Conservation (phyloP, 2,113 vertebrate genomes). For the Podiceps cristatus region DNA sequence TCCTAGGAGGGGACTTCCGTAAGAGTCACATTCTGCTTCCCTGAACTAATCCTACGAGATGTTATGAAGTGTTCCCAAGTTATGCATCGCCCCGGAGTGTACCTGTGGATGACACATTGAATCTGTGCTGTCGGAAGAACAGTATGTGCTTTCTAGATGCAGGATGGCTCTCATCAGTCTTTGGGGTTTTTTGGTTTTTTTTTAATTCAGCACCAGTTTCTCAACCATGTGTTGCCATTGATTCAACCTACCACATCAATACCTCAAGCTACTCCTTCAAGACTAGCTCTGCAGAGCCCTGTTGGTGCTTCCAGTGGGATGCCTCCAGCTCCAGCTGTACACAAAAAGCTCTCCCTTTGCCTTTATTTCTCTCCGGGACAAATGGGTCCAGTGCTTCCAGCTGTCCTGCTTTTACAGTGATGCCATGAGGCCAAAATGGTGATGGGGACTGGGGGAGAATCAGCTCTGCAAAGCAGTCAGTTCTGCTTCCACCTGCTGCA, state of each 20-base stretch:
- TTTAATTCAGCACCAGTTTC: not conserved
- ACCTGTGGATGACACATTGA: not conserved
- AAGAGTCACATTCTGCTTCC: not conserved
- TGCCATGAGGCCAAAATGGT: not conserved
- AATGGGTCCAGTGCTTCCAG: not conserved
- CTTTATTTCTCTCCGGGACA: not conserved
- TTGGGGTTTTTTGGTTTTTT: not conserved
- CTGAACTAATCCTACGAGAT: not conserved
- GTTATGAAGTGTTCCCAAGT: not conserved
- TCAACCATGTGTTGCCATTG: not conserved
- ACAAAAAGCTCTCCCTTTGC: not conserved
- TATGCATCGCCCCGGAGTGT: not conserved
- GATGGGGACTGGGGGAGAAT: too few relatives aligned
- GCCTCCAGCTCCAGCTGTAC: not conserved
- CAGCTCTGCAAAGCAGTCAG: not conserved
- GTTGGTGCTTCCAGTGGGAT: not conserved
- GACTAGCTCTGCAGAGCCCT: not conserved
- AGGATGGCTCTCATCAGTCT: not conserved
- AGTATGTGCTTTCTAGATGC: not conserved
- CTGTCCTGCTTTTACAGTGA: not conserved
- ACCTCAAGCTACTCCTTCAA: not conserved
- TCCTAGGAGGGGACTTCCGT: not conserved
- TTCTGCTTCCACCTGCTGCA: not conserved
- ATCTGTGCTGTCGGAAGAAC: not conserved
- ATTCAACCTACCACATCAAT: not conserved